phyloP scores from a whole-genome alignment of 2,888 invertebrate species.

The Drosophila maculinotata region DNA sequence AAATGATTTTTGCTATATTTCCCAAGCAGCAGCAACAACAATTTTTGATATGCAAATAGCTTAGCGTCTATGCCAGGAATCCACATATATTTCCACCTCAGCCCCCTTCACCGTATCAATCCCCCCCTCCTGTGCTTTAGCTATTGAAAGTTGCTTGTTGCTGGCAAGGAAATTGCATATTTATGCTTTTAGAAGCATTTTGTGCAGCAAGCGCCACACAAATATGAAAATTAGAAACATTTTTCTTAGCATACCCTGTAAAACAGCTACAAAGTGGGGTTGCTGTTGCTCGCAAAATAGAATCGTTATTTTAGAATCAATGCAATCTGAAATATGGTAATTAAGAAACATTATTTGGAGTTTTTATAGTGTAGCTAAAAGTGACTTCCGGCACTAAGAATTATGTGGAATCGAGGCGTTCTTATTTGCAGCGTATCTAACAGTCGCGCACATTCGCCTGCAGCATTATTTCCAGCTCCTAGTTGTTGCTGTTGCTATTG shows the following conservation, averaged over 20 bases:
- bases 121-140: background rate
- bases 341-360: too few relatives aligned
- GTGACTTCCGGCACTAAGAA: too few relatives aligned
- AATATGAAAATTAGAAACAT: slow-evolving; percentile 54
- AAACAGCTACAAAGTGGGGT: background rate
- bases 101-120: background rate
- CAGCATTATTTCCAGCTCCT: background rate
- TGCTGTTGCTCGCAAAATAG: too few relatives aligned
- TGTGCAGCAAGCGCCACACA: slow-evolving; percentile 32
- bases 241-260: slow-evolving; percentile 17
- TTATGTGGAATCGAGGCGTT: too few relatives aligned
- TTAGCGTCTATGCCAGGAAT: slow-evolving; percentile 33
- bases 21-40: slow-evolving; percentile 34
- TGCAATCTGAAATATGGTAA: too few relatives aligned
- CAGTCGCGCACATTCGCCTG: background rate
- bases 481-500: slow-evolving; percentile 18
- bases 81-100: too few relatives aligned
- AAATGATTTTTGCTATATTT: slow-evolving; percentile 58
- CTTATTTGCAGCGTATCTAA: background rate
- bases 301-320: too few relatives aligned
- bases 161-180: slow-evolving; percentile 69
- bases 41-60: slow-evolving; percentile 74
- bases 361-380: too few relatives aligned
- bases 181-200: slow-evolving; percentile 61
- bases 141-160: slow-evolving; percentile 48